These are phyloP conservation scores for Escarpia spicata DNA, from an alignment of 2,888 invertebrate species.

Conservation along the genomic window DNA sequence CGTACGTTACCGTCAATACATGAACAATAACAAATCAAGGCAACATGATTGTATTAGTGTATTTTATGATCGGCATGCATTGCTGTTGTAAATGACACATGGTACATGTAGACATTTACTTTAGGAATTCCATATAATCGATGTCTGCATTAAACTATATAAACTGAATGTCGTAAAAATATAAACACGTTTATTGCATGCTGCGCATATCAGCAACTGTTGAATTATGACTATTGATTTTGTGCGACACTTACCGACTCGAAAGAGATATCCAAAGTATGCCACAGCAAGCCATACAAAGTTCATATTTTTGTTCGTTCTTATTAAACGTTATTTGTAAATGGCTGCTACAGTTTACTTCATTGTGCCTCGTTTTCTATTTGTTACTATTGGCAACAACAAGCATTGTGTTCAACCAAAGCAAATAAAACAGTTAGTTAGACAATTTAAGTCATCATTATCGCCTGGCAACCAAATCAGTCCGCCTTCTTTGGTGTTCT, in stretches of 20 bases:
- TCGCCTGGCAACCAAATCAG: no score
- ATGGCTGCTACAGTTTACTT: neutral
- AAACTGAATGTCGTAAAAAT: neutral
- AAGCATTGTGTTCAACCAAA: neutral
- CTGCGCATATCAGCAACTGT: neutral
- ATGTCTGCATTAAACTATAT: no score
- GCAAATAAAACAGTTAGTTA: no score
- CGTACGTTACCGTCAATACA: no score
- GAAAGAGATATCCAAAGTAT: neutral
- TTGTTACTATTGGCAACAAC: constrained; percentile 12
- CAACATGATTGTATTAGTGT: no score
- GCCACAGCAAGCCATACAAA: neutral
- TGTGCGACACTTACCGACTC: neutral
- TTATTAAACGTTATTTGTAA: neutral
- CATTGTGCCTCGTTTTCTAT: neutral
- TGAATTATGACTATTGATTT: neutral
- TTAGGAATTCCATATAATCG: no score
- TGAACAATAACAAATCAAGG: no score
- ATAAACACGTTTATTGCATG: neutral
- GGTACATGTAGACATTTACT: no score
- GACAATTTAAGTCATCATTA: no score
- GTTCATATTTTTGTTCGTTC: neutral
- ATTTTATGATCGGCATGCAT: no score
- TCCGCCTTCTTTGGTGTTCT: no score
- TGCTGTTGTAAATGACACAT: no score